Evolutionary conservation across 2,113 vertebrate genomes (phyloP).

Genomic region (Furnarius figulus): DNA sequence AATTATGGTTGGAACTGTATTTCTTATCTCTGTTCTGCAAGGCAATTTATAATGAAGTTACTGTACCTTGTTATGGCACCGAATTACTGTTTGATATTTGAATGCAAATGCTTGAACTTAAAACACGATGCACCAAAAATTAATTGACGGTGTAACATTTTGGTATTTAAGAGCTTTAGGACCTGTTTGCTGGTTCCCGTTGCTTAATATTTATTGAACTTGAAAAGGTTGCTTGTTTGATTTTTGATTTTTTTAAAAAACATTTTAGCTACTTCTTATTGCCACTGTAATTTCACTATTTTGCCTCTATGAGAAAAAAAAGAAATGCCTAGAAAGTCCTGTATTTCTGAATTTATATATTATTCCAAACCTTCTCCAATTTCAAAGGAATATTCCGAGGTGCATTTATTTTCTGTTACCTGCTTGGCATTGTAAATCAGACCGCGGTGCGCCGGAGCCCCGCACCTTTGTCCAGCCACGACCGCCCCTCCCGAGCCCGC

Average conservation of each 20-base stretch:
- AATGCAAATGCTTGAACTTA: conserved; percentile 24
- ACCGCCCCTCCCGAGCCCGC: neutral
- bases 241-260: neutral
- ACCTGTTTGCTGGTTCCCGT: neutral
- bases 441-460: neutral
- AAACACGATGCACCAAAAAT: conserved; percentile 24
- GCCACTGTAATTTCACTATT: conserved; percentile 18
- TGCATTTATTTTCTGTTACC: conserved; percentile 8
- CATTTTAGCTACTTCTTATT: neutral
- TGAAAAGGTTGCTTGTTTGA: neutral
- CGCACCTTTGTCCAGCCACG: neutral
- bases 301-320: neutral
- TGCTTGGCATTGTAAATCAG: neutral
- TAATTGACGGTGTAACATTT: neutral
- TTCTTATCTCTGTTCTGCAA: conserved; percentile 41
- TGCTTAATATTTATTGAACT: neutral
- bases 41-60: neutral
- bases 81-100: conserved; percentile 4
- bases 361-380: neutral
- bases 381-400: neutral
- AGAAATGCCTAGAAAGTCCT: neutral
- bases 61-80: conserved; percentile 36
- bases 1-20: conserved; percentile 31
- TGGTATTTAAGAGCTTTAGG: neutral
- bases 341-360: conserved; percentile 9